These are phyloP conservation scores for Vulpes ferrilata DNA, from an alignment of 2,113 vertebrate species.

Conservation along the genomic window DNA sequence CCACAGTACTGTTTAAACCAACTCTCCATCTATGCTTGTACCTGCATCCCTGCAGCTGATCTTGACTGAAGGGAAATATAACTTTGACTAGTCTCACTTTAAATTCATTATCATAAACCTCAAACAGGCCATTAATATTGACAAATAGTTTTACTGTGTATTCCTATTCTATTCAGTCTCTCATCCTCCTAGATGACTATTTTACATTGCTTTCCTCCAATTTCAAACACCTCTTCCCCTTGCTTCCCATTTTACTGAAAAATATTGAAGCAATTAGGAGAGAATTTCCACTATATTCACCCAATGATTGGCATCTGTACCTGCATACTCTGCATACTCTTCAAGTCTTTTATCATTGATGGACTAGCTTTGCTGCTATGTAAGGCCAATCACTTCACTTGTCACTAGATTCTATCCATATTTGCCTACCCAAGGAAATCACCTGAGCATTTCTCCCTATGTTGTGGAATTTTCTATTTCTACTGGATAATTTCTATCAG, in stretches of 20 bases:
- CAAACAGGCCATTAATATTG: slow-evolving; percentile 4
- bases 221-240: background rate
- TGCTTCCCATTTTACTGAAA: background rate
- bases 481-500: background rate
- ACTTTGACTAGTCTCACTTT: background rate
- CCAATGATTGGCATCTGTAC: background rate
- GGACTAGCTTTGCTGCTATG: background rate
- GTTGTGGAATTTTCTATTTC: slow-evolving; percentile 14
- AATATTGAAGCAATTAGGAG: background rate
- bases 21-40: background rate
- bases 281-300: background rate
- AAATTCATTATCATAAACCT: background rate
- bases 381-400: background rate
- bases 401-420: background rate
- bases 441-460: background rate
- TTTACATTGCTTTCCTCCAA: background rate
- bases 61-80: background rate
- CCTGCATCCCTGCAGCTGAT: background rate
- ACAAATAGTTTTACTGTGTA: background rate
- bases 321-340: background rate
- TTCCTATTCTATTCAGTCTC: background rate
- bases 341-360: background rate
- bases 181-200: background rate
- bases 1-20: background rate
- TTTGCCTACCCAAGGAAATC: background rate